Conservation (phyloP, 2,797 vertebrate species). For the Darevskia mixta region DNA sequence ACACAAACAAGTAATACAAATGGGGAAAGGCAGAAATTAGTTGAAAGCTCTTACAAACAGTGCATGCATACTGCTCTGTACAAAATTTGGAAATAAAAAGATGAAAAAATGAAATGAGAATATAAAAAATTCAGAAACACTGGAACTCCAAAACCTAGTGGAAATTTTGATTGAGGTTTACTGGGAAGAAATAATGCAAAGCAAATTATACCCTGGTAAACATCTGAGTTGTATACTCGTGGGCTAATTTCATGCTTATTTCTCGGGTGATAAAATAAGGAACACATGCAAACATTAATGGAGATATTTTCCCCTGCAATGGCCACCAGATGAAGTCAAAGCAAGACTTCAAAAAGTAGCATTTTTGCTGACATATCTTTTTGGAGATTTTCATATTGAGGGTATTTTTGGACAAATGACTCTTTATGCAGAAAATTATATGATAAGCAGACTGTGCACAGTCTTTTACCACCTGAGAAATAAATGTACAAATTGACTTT, state of each 20-base stretch:
- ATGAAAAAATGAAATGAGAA: not conserved
- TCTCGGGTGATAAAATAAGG: not conserved
- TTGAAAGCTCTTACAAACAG: not conserved
- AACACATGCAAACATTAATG: not conserved
- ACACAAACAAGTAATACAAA: not conserved
- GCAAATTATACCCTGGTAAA: not conserved
- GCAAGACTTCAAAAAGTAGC: not conserved
- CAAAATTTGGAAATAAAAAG: not conserved
- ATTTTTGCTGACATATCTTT: not conserved
- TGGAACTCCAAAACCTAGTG: not conserved
- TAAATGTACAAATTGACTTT: slow-evolving; percentile 16
- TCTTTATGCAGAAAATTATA: slow-evolving; percentile 1
- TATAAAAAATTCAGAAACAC: not conserved
- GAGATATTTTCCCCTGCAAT: not conserved
- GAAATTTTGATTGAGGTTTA: not conserved
- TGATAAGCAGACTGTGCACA: not conserved
- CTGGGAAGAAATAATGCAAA: not conserved
- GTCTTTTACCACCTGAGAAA: slow-evolving; percentile 8
- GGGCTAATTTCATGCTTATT: not conserved
- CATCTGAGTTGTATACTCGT: not conserved
- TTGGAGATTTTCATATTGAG: not conserved
- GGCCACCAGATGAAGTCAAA: not conserved
- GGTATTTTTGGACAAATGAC: not conserved
- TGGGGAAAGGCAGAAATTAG: not conserved
- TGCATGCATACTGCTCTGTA: not conserved